phyloP scores from a whole-genome alignment of 2,113 vertebrate species.

The Dromaius novaehollandiae region DNA sequence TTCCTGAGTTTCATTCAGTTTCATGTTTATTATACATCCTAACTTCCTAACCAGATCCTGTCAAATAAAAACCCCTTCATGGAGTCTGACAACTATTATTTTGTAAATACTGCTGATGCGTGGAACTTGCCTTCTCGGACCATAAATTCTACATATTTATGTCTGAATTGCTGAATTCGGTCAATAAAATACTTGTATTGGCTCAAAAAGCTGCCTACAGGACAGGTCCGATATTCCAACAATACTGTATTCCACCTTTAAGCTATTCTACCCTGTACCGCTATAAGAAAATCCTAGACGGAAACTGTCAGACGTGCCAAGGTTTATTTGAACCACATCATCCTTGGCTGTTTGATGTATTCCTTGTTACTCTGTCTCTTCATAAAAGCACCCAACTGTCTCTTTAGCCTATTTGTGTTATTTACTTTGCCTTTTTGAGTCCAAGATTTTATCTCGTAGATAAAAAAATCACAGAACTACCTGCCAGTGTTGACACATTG shows the following conservation, averaged over 20 bases:
- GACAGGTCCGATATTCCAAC: constrained; percentile 57
- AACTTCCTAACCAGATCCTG: constrained; percentile 48
- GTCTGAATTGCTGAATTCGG: constrained; percentile 65
- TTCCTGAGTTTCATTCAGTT: constrained; percentile 27
- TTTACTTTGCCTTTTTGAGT: constrained; percentile 31
- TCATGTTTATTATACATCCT: constrained; percentile 47
- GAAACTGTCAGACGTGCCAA: not conserved
- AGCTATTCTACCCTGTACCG: constrained; percentile 50
- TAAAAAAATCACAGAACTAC: not conserved
- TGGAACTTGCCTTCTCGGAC: constrained; percentile 50
- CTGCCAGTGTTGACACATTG: not conserved
- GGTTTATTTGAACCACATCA: not conserved
- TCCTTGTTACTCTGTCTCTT: not conserved
- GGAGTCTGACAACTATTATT: constrained; percentile 53
- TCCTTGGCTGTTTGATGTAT: constrained; percentile 1
- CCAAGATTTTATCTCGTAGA: not conserved
- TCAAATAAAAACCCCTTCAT: constrained; percentile 33
- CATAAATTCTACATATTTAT: constrained; percentile 72
- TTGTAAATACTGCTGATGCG: constrained; percentile 54
- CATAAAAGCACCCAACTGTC: not conserved
- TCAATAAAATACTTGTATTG: constrained; percentile 66
- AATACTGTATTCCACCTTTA: constrained; percentile 24
- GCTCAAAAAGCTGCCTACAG: constrained; percentile 48
- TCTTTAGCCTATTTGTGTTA: constrained; percentile 8
- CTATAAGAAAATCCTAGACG: constrained; percentile 50